These are phyloP conservation scores for Ectropis crepuscularia DNA, from an alignment of 2,888 invertebrate species.

Conservation along the genomic window DNA sequence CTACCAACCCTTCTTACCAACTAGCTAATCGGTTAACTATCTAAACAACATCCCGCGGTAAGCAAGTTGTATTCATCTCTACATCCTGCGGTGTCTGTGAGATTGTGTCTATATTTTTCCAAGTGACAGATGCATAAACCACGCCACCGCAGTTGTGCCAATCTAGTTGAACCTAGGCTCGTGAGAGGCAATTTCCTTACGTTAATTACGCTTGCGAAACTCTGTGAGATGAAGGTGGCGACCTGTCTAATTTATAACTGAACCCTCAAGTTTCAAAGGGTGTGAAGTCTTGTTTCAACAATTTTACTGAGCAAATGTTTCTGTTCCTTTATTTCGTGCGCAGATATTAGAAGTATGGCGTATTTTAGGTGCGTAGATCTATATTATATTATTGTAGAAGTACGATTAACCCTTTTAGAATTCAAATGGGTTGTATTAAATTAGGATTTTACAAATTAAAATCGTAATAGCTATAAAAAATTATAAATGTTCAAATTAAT, in stretches of 20 bases:
- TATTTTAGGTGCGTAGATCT: no score
- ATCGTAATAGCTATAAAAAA: no score
- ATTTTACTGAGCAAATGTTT: no score
- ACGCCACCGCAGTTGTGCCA: constrained; percentile 39
- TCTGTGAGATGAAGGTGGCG: constrained; percentile 54
- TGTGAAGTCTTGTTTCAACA: no score
- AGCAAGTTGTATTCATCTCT: not conserved
- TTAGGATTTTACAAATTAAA: no score
- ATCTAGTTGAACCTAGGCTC: constrained; percentile 40
- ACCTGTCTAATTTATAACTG: constrained; percentile 62
- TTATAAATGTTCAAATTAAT: no score
- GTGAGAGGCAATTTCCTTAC: constrained; percentile 70
- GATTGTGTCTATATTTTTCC: constrained; percentile 20
- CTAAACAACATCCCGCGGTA: not conserved
- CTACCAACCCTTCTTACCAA: not conserved
- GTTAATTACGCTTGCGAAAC: constrained; percentile 76
- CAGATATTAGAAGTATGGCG: no score
- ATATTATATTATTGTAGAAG: no score
- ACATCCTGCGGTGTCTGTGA: constrained; percentile 4
- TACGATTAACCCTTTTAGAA: no score
- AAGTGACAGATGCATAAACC: constrained; percentile 10
- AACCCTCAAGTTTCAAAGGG: constrained; percentile 4
- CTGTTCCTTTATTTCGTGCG: no score
- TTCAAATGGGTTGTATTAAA: no score
- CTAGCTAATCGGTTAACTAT: not conserved